Evolutionary conservation across 2,888 invertebrate species (phyloP).

Genomic region (Apodemia mormo): DNA sequence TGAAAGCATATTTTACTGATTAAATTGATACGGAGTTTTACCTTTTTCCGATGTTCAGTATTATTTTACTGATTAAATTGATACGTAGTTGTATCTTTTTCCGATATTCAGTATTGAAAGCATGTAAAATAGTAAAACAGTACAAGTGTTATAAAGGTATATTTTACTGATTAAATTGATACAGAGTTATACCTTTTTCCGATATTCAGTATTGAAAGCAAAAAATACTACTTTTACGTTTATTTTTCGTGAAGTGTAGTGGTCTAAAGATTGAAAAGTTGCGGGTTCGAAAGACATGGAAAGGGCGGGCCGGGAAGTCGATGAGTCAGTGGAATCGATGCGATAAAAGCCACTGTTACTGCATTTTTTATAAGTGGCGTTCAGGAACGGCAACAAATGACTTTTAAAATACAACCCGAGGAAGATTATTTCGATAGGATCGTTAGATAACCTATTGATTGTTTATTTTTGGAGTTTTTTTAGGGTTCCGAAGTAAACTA

Average conservation of each 20-base stretch:
- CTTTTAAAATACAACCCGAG: conserved; percentile 6
- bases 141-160: no score
- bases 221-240: background rate
- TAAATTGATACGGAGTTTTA: no score
- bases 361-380: conserved; percentile 17
- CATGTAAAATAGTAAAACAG: no score
- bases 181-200: no score
- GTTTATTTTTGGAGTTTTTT: background rate
- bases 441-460: background rate
- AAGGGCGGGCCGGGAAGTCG: conserved; percentile 28
- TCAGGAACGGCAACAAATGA: conserved; percentile 7
- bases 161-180: no score
- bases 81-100: no score
- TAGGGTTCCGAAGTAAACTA: no score
- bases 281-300: conserved; percentile 27
- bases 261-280: conserved; percentile 18
- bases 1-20: no score
- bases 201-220: no score
- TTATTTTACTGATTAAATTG: no score
- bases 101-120: no score
- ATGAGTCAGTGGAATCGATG: conserved; percentile 26
- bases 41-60: no score
- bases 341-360: conserved; percentile 21
- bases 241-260: conserved; percentile 11
- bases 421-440: background rate